Evolutionary conservation across 2,113 vertebrate genomes (phyloP).

Genomic region (Monarcha castaneiventris): DNA sequence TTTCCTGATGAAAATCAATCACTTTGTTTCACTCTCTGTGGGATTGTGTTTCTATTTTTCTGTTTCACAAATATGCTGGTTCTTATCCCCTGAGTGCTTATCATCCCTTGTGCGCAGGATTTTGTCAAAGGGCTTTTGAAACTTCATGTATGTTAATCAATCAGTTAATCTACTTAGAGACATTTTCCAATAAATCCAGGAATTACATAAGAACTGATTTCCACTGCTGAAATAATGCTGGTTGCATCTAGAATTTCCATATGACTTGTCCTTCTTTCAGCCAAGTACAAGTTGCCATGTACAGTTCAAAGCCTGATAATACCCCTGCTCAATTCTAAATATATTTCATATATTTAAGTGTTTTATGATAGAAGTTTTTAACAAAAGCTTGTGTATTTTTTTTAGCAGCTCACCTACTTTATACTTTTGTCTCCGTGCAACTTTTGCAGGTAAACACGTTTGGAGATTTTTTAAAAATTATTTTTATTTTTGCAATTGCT

Average conservation of each 20-base stretch:
- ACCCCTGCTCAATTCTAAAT: not conserved
- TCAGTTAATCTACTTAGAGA: not conserved
- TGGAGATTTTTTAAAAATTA: not conserved
- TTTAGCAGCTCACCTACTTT: not conserved
- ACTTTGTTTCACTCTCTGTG: not conserved
- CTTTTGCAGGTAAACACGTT: not conserved
- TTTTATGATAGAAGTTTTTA: not conserved
- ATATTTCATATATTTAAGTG: not conserved
- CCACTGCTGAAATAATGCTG: not conserved
- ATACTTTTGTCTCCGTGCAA: not conserved
- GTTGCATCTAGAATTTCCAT: not conserved
- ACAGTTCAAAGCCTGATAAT: not conserved
- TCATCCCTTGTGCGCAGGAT: not conserved
- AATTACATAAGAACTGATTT: not conserved
- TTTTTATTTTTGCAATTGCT: not conserved
- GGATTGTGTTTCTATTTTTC: not conserved
- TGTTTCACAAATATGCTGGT: not conserved
- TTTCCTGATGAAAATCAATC: not conserved
- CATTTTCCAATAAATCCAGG: not conserved
- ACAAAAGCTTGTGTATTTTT: not conserved
- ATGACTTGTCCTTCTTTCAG: not conserved
- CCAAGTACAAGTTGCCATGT: not conserved
- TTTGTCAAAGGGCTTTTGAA: slow-evolving; percentile 2
- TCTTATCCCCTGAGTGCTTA: not conserved
- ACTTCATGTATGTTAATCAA: not conserved